These are phyloP conservation scores for Idaea dimidiata DNA, from an alignment of 2,888 invertebrate species.

Conservation along the genomic window DNA sequence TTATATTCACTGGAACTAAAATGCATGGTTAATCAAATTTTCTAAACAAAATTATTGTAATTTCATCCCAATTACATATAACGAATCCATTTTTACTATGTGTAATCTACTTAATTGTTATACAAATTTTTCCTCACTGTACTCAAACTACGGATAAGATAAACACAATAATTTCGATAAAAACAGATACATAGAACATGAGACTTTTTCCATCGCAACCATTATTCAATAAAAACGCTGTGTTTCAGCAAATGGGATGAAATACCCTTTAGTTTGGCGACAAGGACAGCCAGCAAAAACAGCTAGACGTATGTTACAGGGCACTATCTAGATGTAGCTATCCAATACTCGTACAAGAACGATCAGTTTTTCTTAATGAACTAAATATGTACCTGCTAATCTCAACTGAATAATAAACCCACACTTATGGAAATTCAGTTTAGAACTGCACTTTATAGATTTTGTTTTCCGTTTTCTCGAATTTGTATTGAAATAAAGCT, in stretches of 20 bases:
- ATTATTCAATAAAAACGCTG: conserved; percentile 13
- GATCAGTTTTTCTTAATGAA: neutral
- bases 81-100: neutral
- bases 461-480: too few species aligned
- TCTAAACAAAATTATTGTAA: too few species aligned
- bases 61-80: too few species aligned
- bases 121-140: neutral
- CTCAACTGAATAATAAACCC: too few species aligned
- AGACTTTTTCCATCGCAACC: neutral
- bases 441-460: too few species aligned
- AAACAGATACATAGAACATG: neutral
- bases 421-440: too few species aligned
- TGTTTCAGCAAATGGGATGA: conserved; percentile 18
- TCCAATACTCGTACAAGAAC: neutral
- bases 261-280: conserved; percentile 19
- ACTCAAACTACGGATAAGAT: neutral
- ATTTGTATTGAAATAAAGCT: too few species aligned
- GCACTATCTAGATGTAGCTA: neutral
- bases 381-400: neutral
- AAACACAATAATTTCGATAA: neutral
- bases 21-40: too few species aligned
- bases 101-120: neutral
- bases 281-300: conserved; percentile 26
- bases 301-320: conserved; percentile 20
- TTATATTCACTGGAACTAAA: too few species aligned